Conservation (phyloP, 2,888 invertebrate species). For the Caenorhabditis sinica region DNA sequence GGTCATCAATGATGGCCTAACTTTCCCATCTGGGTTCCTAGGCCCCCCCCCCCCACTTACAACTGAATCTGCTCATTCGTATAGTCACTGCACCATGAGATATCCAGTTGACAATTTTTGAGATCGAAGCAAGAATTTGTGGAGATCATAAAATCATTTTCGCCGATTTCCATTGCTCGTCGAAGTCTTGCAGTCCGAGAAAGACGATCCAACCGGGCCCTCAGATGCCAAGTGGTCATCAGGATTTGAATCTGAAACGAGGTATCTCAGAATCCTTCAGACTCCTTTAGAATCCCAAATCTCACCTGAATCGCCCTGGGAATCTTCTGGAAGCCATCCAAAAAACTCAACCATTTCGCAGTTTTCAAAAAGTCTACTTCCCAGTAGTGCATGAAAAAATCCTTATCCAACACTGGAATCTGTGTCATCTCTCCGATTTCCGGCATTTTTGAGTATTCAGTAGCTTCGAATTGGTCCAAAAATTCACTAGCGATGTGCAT, state of each 20-base stretch:
- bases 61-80: constrained; percentile 40
- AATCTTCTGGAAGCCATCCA: constrained; percentile 49
- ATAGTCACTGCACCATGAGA: constrained; percentile 50
- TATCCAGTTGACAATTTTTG: constrained; percentile 35
- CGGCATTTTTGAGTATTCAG: background rate
- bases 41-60: constrained; percentile 3
- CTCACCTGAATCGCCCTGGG: constrained; percentile 57
- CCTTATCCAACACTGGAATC: constrained; percentile 31
- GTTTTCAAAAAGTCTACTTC: constrained; percentile 57
- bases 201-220: constrained; percentile 47
- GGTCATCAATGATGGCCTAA: too few species aligned
- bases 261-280: background rate
- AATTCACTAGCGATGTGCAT: constrained; percentile 18
- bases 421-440: background rate
- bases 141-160: constrained; percentile 27
- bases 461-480: constrained; percentile 2
- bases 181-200: constrained; percentile 16
- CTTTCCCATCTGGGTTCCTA: too few species aligned
- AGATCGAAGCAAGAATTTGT: constrained; percentile 23
- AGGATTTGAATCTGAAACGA: constrained; percentile 52
- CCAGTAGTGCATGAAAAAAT: constrained; percentile 47
- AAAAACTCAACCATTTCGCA: constrained; percentile 60
- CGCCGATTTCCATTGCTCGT: constrained; percentile 18
- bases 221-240: constrained; percentile 52
- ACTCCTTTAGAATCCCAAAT: background rate